phyloP scores from a whole-genome alignment of 2,888 invertebrate species.

The Synergus itoensis region DNA sequence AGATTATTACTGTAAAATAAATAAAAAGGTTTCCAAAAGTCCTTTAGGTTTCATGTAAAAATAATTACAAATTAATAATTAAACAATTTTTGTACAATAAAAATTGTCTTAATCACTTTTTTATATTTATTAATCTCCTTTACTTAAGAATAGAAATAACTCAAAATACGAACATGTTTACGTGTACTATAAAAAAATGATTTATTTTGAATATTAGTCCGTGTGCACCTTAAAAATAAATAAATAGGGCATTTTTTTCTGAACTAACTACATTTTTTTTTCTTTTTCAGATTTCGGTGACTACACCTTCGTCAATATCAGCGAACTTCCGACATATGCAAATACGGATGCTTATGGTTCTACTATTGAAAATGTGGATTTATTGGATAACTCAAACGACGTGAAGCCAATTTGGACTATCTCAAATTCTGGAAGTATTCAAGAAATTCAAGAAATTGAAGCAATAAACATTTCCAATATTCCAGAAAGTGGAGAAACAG shows the following conservation, averaged over 20 bases:
- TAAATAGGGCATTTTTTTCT: neutral
- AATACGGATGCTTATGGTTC: neutral
- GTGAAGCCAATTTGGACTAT: neutral
- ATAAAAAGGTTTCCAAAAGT: too few species aligned
- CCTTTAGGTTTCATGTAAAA: neutral
- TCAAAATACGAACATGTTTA: neutral
- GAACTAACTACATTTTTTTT: neutral
- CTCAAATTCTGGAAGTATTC: neutral
- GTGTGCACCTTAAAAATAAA: neutral
- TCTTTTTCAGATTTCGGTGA: constrained; percentile 2
- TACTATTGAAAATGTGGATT: neutral
- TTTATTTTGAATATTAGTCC: neutral
- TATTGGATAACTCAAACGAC: neutral
- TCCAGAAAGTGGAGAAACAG: neutral
- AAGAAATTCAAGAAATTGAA: neutral
- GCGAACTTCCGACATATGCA: neutral
- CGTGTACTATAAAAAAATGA: neutral
- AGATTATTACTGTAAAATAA: too few species aligned
- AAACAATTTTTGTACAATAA: neutral
- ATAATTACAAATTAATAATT: too few species aligned
- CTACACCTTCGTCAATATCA: neutral
- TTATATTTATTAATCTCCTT: neutral
- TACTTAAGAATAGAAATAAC: neutral
- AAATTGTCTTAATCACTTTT: neutral
- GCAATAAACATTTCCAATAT: neutral